A percentile compares a stretch with the other conserved stretches of the same genome.
phyloP scores from a whole-genome alignment of 2,888 invertebrate genomes.

The Nemotelus nigrinus region DNA sequence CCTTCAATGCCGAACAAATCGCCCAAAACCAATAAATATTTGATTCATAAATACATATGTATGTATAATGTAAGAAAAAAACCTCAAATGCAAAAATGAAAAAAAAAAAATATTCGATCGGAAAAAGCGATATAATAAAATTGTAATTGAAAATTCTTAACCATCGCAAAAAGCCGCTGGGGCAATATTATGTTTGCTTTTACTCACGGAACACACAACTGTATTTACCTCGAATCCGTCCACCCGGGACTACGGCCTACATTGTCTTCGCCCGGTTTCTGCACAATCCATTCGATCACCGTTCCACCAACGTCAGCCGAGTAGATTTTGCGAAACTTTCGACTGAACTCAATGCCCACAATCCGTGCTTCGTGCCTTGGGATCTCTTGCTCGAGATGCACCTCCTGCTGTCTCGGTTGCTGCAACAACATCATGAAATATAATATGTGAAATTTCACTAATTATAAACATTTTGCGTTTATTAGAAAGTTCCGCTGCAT shows the following conservation, averaged over 20 bases:
- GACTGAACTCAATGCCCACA: conserved; percentile 30
- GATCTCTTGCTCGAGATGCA: conserved; percentile 41
- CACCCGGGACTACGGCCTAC: background rate
- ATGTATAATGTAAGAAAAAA: no score
- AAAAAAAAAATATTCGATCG: no score
- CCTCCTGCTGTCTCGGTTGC: conserved; percentile 12
- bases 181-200: no score
- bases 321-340: conserved; percentile 19
- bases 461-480: conserved; percentile 1
- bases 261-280: background rate
- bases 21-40: no score
- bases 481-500: background rate
- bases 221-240: conserved; percentile 23
- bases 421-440: conserved; percentile 7
- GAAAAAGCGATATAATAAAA: no score
- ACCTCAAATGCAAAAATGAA: no score
- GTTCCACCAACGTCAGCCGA: conserved; percentile 40
- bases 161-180: no score
- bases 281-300: conserved; percentile 43
- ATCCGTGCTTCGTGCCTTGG: conserved; percentile 31
- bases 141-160: no score
- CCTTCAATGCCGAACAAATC: no score
- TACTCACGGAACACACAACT: no score
- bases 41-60: no score
- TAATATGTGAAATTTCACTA: conserved; percentile 22